phyloP scores from a whole-genome alignment of 2,888 invertebrate genomes.

The Latrodectus elegans region DNA sequence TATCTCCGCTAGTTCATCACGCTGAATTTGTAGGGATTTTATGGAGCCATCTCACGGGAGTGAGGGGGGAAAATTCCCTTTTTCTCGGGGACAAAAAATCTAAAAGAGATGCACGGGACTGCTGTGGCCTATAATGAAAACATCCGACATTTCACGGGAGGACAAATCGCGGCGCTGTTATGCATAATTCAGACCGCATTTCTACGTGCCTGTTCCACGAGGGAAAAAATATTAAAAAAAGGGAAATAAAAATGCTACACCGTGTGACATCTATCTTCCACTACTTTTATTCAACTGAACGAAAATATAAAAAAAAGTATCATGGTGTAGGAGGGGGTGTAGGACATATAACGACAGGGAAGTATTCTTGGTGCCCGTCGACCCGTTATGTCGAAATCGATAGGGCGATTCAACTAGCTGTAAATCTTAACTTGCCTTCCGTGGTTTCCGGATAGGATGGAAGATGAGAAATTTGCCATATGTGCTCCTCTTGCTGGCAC shows the following conservation, averaged over 20 bases:
- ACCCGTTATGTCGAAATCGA: slow-evolving; percentile 28
- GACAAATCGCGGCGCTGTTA: slow-evolving; percentile 23
- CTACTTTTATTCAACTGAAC: background rate
- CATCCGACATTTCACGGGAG: slow-evolving; percentile 10
- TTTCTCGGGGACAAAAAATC: no score
- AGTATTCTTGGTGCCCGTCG: background rate
- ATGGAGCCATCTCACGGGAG: background rate
- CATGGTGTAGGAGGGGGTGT: no score
- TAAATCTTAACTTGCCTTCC: slow-evolving; percentile 30
- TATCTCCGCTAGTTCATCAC: background rate
- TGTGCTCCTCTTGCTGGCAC: background rate
- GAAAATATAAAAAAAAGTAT: background rate
- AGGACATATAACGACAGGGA: background rate
- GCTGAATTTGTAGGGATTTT: background rate
- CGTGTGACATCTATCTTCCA: background rate
- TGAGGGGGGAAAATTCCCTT: background rate
- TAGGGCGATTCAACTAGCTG: slow-evolving; percentile 29
- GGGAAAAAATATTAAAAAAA: background rate
- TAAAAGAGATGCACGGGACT: no score
- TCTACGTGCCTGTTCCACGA: slow-evolving; percentile 4
- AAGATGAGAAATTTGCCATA: background rate
- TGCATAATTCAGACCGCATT: slow-evolving; percentile 53
- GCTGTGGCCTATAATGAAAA: slow-evolving; percentile 12
- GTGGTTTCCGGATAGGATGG: no score
- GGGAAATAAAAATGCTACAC: background rate